Conservation (phyloP, 2,888 invertebrate genomes). For the Entomobrya multifasciata region DNA sequence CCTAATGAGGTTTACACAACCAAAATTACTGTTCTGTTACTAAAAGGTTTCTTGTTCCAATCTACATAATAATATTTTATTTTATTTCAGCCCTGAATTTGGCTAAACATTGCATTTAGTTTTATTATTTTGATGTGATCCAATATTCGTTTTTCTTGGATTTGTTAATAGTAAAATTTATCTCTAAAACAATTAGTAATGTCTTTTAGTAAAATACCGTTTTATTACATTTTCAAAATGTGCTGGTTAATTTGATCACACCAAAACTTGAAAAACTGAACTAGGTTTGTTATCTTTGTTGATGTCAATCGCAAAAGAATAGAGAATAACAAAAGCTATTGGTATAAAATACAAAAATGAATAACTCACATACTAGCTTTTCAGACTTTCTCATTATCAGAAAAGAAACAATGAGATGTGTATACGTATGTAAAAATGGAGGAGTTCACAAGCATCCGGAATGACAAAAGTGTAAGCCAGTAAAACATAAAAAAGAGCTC, state of each 20-base stretch:
- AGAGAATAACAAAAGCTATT: too few relatives aligned
- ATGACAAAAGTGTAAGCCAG: constrained; percentile 1
- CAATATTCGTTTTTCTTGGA: too few relatives aligned
- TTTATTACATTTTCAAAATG: neutral
- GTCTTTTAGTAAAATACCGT: neutral
- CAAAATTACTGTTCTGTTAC: neutral
- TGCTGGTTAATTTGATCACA: neutral
- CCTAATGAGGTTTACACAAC: constrained; percentile 38
- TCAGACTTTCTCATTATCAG: constrained; percentile 65
- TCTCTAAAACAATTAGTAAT: neutral
- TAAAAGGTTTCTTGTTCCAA: neutral
- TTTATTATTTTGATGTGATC: too few relatives aligned
- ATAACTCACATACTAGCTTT: constrained; percentile 42
- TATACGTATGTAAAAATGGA: constrained; percentile 4
- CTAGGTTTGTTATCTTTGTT: too few relatives aligned
- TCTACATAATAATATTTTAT: neutral
- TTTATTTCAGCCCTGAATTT: too few relatives aligned
- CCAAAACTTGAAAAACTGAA: neutral
- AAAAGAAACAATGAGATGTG: constrained; percentile 46
- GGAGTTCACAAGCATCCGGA: neutral
- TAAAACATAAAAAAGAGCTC: too few relatives aligned
- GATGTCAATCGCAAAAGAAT: constrained; percentile 17
- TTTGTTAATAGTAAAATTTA: neutral
- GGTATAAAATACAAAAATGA: constrained; percentile 28
- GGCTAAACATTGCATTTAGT: too few relatives aligned